Percentiles rank a stretch among this genome's conserved stretches.
Conservation (phyloP, 2,888 invertebrate species). For the Polyommatus iphigenia region DNA sequence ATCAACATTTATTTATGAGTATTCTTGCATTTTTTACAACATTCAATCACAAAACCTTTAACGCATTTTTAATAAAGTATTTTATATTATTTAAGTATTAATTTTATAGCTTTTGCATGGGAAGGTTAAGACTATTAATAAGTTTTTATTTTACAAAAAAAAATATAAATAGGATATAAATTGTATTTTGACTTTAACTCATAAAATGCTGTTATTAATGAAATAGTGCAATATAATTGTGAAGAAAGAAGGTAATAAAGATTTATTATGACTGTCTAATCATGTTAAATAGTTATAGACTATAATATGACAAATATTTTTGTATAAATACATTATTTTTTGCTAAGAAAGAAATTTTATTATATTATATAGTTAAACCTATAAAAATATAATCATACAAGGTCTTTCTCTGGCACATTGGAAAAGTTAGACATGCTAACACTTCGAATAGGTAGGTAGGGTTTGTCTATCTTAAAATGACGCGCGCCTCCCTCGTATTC, state of each 20-base stretch:
- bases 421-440: no score
- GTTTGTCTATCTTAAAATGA: no score
- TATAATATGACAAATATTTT: neutral
- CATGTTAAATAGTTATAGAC: neutral
- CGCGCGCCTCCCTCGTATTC: no score
- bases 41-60: neutral
- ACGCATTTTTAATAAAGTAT: neutral
- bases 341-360: neutral
- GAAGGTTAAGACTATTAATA: neutral
- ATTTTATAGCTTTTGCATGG: neutral
- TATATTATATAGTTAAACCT: no score
- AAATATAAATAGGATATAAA: no score
- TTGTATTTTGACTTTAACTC: neutral
- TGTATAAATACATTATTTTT: slow-evolving; percentile 5
- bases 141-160: neutral
- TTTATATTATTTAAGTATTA: neutral
- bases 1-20: neutral
- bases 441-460: no score
- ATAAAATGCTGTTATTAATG: neutral
- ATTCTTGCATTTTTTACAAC: neutral
- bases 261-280: neutral
- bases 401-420: no score
- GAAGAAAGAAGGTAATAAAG: neutral
- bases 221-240: no score
- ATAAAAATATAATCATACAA: no score